Conservation (phyloP, 1,140 invertebrate genomes). For the Euura saliciscinereae region DNA sequence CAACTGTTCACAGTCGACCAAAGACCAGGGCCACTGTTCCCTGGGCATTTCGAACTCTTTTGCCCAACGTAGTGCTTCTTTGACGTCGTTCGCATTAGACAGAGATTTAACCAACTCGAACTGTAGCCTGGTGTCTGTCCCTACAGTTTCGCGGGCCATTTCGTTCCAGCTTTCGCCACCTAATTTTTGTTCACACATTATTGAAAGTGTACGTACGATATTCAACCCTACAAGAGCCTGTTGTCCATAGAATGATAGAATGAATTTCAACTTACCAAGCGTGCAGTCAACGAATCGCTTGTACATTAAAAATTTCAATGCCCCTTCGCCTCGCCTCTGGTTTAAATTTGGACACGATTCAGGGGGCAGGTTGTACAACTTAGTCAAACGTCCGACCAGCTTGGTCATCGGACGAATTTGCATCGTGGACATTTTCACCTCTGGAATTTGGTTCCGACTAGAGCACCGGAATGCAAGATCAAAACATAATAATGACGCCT, state of each 20-base stretch:
- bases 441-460: slow-evolving; percentile 63
- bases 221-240: slow-evolving; percentile 10
- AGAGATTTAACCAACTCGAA: slow-evolving; percentile 61
- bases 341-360: slow-evolving; percentile 68
- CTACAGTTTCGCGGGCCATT: slow-evolving; percentile 70
- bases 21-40: slow-evolving; percentile 60
- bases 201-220: not conserved
- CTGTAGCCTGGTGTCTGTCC: slow-evolving; percentile 60
- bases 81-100: slow-evolving; percentile 57
- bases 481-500: slow-evolving; percentile 14
- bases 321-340: slow-evolving; percentile 67
- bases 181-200: slow-evolving; percentile 34
- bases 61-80: slow-evolving; percentile 70
- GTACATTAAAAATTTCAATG: slow-evolving; percentile 69
- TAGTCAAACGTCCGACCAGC: slow-evolving; percentile 65
- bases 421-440: slow-evolving; percentile 65
- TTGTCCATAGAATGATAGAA: slow-evolving; percentile 12
- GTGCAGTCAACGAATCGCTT: slow-evolving; percentile 67
- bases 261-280: slow-evolving; percentile 56
- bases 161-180: slow-evolving; percentile 69
- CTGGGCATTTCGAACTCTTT: slow-evolving; percentile 64
- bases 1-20: slow-evolving; percentile 48
- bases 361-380: slow-evolving; percentile 66
- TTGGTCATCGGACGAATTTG: slow-evolving; percentile 67
- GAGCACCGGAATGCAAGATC: slow-evolving; percentile 49